phyloP scores from a whole-genome alignment of 2,797 vertebrate genomes.

The Oreonectes daqikongensis region DNA sequence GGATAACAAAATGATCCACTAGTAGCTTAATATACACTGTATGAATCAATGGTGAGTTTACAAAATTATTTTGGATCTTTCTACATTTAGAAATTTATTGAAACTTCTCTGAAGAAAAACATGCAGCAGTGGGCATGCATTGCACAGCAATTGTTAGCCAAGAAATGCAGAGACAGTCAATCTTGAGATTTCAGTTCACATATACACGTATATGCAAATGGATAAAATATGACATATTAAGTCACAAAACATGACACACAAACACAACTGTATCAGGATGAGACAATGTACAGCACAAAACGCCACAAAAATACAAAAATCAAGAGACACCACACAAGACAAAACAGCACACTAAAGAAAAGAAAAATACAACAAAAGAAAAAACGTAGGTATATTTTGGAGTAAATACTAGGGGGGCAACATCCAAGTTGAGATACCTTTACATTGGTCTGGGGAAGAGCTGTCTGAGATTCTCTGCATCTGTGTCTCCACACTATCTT shows the following conservation, averaged over 20 bases:
- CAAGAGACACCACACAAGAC: conserved; percentile 47
- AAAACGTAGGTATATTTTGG: conserved; percentile 66
- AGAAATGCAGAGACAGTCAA: conserved; percentile 72
- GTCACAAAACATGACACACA: conserved; percentile 46
- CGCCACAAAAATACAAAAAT: conserved; percentile 50
- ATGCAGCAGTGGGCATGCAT: conserved; percentile 44
- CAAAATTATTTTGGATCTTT: background rate
- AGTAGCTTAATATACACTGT: background rate
- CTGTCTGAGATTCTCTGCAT: conserved; percentile 94
- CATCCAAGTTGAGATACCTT: conserved; percentile 90
- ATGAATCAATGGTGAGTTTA: background rate
- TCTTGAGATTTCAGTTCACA: conserved; percentile 88
- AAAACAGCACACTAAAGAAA: conserved; percentile 47
- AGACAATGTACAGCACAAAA: conserved; percentile 55
- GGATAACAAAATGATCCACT: background rate
- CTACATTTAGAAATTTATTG: background rate
- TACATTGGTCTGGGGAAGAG: conserved; percentile 84
- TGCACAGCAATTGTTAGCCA: conserved; percentile 16
- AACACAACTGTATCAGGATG: conserved; percentile 48
- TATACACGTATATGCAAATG: conserved; percentile 62
- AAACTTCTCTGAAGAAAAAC: background rate
- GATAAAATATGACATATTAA: conserved; percentile 53
- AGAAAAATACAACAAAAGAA: conserved; percentile 52
- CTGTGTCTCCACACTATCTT: conserved; percentile 96
- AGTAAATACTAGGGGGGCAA: conserved; percentile 69